phyloP scores from a whole-genome alignment of 2,113 vertebrate genomes.

The Sceloporus tristichus region DNA sequence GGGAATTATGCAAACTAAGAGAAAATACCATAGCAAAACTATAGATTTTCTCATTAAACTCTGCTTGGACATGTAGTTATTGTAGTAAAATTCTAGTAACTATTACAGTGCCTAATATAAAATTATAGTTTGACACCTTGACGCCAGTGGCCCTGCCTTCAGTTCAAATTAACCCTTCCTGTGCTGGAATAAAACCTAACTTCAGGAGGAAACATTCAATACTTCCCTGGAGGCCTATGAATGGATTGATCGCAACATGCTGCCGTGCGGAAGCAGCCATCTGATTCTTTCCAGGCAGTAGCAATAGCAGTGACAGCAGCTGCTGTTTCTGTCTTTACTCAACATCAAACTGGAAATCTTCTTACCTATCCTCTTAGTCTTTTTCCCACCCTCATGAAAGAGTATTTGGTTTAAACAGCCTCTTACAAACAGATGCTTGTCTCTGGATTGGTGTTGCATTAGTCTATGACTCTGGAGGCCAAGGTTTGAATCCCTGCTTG shows the following conservation, averaged over 20 bases:
- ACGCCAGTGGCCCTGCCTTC: constrained; percentile 71
- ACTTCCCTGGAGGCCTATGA: constrained; percentile 8
- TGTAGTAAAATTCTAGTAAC: constrained; percentile 87
- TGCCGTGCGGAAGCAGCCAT: background rate
- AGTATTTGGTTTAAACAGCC: background rate
- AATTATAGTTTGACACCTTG: constrained; percentile 82
- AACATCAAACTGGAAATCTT: background rate
- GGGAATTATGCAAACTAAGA: constrained; percentile 88
- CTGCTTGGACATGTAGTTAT: constrained; percentile 86
- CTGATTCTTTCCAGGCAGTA: constrained; percentile 11
- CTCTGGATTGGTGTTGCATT: background rate
- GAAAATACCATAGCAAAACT: constrained; percentile 86
- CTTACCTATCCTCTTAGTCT: background rate
- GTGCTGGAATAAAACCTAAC: constrained; percentile 25
- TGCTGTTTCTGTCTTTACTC: background rate
- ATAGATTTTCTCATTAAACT: constrained; percentile 89
- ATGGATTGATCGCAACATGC: constrained; percentile 15
- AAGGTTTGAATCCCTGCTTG: background rate
- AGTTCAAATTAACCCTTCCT: constrained; percentile 65
- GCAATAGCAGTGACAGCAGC: background rate
- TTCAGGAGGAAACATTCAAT: constrained; percentile 27
- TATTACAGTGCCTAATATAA: constrained; percentile 87
- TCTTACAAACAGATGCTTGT: background rate
- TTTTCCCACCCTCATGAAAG: no score
- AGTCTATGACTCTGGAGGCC: background rate